Percentiles rank a stretch among this genome's conserved stretches.
Conservation (phyloP, 2,113 vertebrate species). For the Mesembrinibis cayennensis region DNA sequence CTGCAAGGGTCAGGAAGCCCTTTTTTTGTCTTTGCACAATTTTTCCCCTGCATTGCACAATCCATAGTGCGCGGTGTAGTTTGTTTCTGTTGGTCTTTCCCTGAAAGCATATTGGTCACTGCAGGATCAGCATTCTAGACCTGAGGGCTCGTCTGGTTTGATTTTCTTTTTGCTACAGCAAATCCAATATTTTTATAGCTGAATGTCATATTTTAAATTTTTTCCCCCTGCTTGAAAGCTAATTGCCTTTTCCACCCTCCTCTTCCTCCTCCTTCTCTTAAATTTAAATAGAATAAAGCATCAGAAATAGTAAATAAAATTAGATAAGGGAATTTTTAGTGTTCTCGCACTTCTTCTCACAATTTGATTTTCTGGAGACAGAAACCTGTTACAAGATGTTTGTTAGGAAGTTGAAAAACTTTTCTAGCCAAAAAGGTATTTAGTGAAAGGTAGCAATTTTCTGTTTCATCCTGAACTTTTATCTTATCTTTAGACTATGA, state of each 20-base stretch:
- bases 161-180: neutral
- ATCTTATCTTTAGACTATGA: neutral
- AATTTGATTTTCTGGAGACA: neutral
- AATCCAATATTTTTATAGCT: neutral
- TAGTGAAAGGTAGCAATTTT: neutral
- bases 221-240: neutral
- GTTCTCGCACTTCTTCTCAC: neutral
- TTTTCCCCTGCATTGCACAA: constrained; percentile 31
- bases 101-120: neutral
- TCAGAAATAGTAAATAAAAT: neutral
- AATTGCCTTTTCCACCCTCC: neutral
- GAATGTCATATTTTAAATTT: neutral
- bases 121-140: neutral
- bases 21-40: neutral
- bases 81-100: neutral
- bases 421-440: neutral
- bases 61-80: neutral
- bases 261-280: neutral
- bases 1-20: constrained; percentile 4
- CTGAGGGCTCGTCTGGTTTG: neutral
- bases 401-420: neutral
- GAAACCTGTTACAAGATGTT: neutral
- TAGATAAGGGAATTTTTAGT: neutral
- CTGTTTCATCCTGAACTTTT: neutral
- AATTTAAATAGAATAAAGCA: neutral